Evolutionary conservation across 2,113 vertebrate species (phyloP).

Genomic region (Chroicocephalus ridibundus): DNA sequence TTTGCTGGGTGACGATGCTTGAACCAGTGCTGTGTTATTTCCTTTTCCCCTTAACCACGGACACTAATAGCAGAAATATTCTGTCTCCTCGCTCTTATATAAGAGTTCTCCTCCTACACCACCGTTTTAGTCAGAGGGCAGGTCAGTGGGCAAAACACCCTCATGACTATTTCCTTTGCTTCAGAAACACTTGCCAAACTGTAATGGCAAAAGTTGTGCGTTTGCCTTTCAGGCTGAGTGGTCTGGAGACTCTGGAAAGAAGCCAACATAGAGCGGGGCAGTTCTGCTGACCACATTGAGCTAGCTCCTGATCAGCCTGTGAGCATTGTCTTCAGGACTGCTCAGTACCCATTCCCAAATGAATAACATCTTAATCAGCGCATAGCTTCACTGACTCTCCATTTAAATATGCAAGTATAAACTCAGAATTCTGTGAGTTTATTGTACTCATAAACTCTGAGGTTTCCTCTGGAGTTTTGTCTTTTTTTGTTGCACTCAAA

Average conservation of each 20-base stretch:
- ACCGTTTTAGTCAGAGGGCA: conserved; percentile 37
- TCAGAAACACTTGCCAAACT: conserved; percentile 14
- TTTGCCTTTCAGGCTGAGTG: neutral
- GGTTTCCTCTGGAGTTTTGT: neutral
- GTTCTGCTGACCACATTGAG: neutral
- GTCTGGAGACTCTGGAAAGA: neutral
- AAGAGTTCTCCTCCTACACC: conserved; percentile 46
- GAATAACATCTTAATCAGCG: neutral
- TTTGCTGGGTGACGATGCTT: conserved; percentile 8
- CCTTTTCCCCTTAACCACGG: neutral
- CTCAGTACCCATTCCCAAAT: neutral
- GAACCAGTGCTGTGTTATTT: conserved; percentile 51
- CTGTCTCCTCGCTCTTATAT: conserved; percentile 10
- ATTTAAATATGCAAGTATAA: neutral
- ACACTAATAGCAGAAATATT: conserved; percentile 58
- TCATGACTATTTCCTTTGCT: conserved; percentile 37
- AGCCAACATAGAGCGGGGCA: neutral
- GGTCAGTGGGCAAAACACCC: neutral
- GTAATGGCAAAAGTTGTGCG: neutral
- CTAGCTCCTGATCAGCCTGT: neutral
- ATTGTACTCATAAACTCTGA: neutral
- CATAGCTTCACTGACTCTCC: neutral
- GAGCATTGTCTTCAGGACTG: neutral
- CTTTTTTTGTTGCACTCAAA: neutral
- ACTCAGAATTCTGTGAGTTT: neutral